These are phyloP conservation scores for Naja naja DNA, from an alignment of 2,113 vertebrate genomes.

Conservation along the genomic window DNA sequence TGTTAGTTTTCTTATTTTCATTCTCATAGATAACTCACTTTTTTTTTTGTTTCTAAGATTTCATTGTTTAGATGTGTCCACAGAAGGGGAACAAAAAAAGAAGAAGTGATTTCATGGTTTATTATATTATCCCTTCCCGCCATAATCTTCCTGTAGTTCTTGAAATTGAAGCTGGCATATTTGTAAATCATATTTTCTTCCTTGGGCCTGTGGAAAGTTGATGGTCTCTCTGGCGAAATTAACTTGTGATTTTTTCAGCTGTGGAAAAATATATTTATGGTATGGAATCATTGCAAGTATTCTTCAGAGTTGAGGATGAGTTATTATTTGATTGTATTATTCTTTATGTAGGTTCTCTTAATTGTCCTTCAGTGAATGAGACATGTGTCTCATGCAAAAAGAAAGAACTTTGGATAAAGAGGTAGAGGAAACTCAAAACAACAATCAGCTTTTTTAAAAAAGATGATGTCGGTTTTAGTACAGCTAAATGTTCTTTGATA, in stretches of 20 bases:
- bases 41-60: conserved; percentile 7
- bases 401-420: conserved; percentile 3
- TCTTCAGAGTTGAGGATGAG: conserved; percentile 27
- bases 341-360: conserved; percentile 4
- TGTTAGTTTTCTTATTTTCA: conserved; percentile 54
- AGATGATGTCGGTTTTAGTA: not conserved
- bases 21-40: conserved; percentile 29
- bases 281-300: conserved; percentile 29
- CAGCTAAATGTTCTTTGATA: not conserved
- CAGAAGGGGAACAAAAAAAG: conserved; percentile 27
- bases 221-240: conserved; percentile 55
- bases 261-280: conserved; percentile 31
- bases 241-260: conserved; percentile 45
- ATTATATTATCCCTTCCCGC: conserved; percentile 29
- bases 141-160: conserved; percentile 48
- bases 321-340: conserved; percentile 35
- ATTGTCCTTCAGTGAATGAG: conserved; percentile 17
- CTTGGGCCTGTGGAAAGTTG: conserved; percentile 51
- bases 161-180: conserved; percentile 61
- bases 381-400: conserved; percentile 6
- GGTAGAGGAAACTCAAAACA: not conserved
- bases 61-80: conserved; percentile 51
- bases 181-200: conserved; percentile 57
- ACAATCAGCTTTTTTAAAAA: not conserved
- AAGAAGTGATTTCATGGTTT: conserved; percentile 42